These are phyloP conservation scores for Trialeurodes vaporariorum DNA, from an alignment of 1,140 invertebrate species.

Conservation along the genomic window DNA sequence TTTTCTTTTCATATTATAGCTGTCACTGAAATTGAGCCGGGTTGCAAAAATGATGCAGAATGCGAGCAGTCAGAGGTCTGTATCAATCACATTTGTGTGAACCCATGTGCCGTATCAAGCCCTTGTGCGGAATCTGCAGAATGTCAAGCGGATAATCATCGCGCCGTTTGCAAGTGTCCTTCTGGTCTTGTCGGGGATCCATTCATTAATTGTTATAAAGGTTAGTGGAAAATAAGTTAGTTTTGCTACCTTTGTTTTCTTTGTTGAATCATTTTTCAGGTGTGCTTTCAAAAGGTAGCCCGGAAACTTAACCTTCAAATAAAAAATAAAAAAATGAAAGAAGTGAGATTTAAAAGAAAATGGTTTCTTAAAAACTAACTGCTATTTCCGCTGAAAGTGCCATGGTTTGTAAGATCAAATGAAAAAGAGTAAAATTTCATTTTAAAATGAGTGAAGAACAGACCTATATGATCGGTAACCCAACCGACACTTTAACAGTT, in stretches of 20 bases:
- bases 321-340: too few species aligned
- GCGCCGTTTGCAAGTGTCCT: constrained; percentile 63
- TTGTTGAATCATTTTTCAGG: too few species aligned
- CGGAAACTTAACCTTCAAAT: too few species aligned
- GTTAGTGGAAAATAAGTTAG: constrained; percentile 33
- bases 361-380: too few species aligned
- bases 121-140: constrained; percentile 68
- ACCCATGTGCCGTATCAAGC: constrained; percentile 58
- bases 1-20: constrained; percentile 7
- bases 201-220: constrained; percentile 60
- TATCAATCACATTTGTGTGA: constrained; percentile 55
- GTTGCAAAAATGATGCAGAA: constrained; percentile 55
- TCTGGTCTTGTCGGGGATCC: constrained; percentile 64
- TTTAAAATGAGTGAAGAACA: too few species aligned
- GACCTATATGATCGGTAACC: too few species aligned
- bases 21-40: constrained; percentile 38
- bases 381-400: too few species aligned
- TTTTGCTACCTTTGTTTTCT: neutral
- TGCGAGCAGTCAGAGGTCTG: constrained; percentile 62
- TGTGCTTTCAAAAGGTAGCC: too few species aligned
- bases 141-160: constrained; percentile 61
- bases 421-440: too few species aligned
- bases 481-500: too few species aligned
- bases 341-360: too few species aligned
- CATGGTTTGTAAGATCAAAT: too few species aligned